Evolutionary conservation across 1,140 invertebrate species (phyloP).

Genomic region (Plodia interpunctella): DNA sequence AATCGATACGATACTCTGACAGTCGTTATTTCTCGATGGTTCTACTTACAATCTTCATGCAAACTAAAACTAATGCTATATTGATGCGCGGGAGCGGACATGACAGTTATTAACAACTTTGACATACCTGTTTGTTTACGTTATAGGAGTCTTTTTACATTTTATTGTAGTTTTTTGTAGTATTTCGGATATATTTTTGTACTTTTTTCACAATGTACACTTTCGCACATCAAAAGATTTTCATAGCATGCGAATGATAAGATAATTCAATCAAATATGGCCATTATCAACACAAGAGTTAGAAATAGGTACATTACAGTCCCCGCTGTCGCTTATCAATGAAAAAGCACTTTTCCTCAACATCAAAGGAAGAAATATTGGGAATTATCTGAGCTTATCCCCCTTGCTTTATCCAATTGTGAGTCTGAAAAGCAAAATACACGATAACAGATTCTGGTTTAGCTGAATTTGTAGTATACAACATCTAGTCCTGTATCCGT

Average conservation of each 20-base stretch:
- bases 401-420: conserved; percentile 2
- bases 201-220: too few species aligned
- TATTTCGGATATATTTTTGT: too few species aligned
- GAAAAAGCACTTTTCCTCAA: not conserved
- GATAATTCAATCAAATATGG: too few species aligned
- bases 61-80: not conserved
- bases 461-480: not conserved
- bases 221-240: too few species aligned
- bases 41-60: conserved; percentile 11
- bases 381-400: conserved; percentile 20
- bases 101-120: not conserved
- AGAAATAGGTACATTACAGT: too few species aligned
- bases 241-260: too few species aligned
- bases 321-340: not conserved
- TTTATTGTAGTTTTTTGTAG: too few species aligned
- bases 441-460: not conserved
- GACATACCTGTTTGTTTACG: not conserved
- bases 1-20: conserved; percentile 1
- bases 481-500: not conserved
- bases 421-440: not conserved
- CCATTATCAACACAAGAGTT: too few species aligned
- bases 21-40: conserved; percentile 25
- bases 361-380: conserved; percentile 23
- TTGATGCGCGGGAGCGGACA: not conserved
- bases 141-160: too few species aligned